Conservation (phyloP, 1,140 invertebrate genomes). For the Drosophila insularis region DNA sequence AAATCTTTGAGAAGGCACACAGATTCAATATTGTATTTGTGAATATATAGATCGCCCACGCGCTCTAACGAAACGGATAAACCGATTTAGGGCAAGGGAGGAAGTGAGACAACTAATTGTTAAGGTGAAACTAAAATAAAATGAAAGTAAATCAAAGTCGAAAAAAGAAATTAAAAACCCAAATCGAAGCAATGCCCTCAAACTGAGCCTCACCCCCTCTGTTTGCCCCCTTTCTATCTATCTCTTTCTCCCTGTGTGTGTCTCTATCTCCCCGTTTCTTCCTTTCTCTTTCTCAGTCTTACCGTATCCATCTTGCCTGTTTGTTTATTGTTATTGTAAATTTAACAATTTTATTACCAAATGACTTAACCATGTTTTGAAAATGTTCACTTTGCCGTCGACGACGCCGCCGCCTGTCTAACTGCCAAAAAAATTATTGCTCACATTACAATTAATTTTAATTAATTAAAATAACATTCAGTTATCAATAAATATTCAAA, state of each 20-base stretch:
- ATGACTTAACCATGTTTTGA: constrained; percentile 61
- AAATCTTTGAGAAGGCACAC: not conserved
- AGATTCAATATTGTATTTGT: not conserved
- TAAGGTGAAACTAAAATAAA: constrained; percentile 39
- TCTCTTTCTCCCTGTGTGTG: not conserved
- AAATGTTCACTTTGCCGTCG: constrained; percentile 8
- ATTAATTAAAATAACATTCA: constrained; percentile 71
- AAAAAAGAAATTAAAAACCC: not conserved
- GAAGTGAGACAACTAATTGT: not conserved
- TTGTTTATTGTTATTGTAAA: constrained; percentile 65
- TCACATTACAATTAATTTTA: constrained; percentile 74
- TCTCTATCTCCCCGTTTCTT: not conserved
- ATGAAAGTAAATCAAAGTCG: constrained; percentile 10
- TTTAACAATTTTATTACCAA: constrained; percentile 52
- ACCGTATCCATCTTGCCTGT: not conserved
- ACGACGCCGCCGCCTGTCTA: constrained; percentile 26
- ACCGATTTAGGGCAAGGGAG: not conserved
- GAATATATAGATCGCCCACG: constrained; percentile 2
- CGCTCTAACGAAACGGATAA: not conserved
- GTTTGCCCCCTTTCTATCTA: not conserved
- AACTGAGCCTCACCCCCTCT: not conserved
- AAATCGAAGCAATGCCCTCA: constrained; percentile 35
- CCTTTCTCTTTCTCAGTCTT: not conserved
- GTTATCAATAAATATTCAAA: constrained; percentile 48
- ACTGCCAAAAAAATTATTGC: constrained; percentile 39